Conservation (phyloP, 2,888 invertebrate genomes). For the Callyntrura sp. region DNA sequence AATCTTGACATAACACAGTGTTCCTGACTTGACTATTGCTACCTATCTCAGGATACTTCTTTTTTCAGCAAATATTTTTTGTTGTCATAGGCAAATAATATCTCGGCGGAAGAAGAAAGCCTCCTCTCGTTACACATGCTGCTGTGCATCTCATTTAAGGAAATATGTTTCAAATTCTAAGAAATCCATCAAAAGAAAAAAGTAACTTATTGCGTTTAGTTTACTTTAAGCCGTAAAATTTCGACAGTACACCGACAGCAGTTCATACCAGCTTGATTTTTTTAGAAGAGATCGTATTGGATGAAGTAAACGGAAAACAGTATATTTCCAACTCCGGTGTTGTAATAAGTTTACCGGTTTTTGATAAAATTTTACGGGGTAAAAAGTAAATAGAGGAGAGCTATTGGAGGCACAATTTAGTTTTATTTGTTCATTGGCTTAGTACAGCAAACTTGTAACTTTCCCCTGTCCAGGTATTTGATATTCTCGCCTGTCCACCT, state of each 20-base stretch:
- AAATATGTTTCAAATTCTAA: conserved; percentile 8
- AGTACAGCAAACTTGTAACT: too few species aligned
- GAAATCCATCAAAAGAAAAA: not conserved
- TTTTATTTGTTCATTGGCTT: too few species aligned
- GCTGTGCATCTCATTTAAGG: not conserved
- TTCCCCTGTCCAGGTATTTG: too few species aligned
- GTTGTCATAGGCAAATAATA: not conserved
- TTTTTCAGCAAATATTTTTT: not conserved
- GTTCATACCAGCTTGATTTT: not conserved
- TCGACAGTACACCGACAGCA: not conserved
- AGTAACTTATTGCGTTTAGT: not conserved
- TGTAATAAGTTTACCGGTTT: not conserved
- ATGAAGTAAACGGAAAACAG: not conserved
- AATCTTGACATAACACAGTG: conserved; percentile 56
- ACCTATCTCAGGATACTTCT: not conserved
- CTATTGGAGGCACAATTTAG: too few species aligned
- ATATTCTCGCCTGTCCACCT: too few species aligned
- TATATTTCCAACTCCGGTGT: not conserved
- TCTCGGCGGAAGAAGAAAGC: not conserved
- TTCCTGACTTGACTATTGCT: conserved; percentile 15
- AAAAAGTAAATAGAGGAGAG: too few species aligned
- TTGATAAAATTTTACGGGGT: not conserved
- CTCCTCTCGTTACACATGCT: not conserved
- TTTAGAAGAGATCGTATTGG: not conserved
- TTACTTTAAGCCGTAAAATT: not conserved